Conservation (phyloP, 2,113 vertebrate genomes). For the Coracopsis vasa region DNA sequence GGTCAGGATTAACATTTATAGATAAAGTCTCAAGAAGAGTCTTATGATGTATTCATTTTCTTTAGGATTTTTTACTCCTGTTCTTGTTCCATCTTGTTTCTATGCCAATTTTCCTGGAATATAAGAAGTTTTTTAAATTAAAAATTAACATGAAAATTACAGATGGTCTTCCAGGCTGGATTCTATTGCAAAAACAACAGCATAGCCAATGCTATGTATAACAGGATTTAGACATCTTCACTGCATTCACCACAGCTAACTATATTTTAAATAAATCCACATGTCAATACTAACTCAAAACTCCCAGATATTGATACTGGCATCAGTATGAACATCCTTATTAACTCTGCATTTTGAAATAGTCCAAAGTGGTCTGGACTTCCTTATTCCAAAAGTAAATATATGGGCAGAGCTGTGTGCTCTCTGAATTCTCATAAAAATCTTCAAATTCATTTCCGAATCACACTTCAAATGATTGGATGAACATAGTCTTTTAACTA, state of each 20-base stretch:
- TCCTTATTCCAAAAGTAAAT: not conserved
- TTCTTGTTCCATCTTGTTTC: not conserved
- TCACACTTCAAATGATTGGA: not conserved
- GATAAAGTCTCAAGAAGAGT: not conserved
- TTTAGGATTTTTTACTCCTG: not conserved
- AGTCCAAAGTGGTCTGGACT: not conserved
- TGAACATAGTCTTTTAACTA: not conserved
- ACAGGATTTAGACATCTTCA: not conserved
- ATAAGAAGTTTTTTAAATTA: not conserved
- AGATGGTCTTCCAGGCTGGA: not conserved
- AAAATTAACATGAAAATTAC: not conserved
- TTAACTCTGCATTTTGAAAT: not conserved
- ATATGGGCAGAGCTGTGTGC: not conserved
- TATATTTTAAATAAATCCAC: not conserved
- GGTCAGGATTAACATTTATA: not conserved
- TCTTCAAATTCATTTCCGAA: not conserved
- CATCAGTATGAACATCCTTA: not conserved
- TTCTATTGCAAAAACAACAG: not conserved
- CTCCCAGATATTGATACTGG: not conserved
- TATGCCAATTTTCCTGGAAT: not conserved
- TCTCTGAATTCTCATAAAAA: not conserved
- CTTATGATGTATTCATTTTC: not conserved
- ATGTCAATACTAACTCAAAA: not conserved
- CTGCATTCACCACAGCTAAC: not conserved
- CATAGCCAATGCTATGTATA: not conserved